These are phyloP conservation scores for Cephalopterus ornatus DNA, from an alignment of 2,113 vertebrate species.

Conservation along the genomic window DNA sequence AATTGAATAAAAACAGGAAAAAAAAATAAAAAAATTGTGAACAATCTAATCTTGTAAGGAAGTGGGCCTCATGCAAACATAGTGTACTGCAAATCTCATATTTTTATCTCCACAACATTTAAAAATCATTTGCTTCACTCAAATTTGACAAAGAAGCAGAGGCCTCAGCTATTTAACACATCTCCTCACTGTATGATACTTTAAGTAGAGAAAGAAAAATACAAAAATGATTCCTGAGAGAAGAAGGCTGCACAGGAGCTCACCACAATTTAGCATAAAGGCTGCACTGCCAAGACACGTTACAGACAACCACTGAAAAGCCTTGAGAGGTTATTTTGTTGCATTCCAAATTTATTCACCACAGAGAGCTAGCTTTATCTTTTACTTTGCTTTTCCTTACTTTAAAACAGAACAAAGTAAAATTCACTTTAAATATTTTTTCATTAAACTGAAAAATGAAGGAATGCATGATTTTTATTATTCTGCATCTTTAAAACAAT, in stretches of 20 bases:
- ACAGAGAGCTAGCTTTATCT: background rate
- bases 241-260: background rate
- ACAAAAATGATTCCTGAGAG: background rate
- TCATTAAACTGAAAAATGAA: background rate
- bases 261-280: accelerated
- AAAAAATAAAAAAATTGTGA: background rate
- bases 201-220: background rate
- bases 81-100: background rate
- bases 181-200: background rate
- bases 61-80: background rate
- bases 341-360: background rate
- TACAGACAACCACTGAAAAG: background rate
- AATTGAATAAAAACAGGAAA: background rate
- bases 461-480: background rate
- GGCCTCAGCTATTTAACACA: background rate
- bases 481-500: background rate
- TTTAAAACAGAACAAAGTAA: background rate
- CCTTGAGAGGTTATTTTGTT: accelerated
- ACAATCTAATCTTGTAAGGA: background rate
- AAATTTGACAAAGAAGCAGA: background rate
- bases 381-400: background rate
- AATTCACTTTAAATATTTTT: background rate
- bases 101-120: background rate
- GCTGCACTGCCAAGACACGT: background rate
- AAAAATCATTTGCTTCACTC: background rate